Conservation (phyloP, 1,140 invertebrate genomes). For the Odontomachus brunneus region DNA sequence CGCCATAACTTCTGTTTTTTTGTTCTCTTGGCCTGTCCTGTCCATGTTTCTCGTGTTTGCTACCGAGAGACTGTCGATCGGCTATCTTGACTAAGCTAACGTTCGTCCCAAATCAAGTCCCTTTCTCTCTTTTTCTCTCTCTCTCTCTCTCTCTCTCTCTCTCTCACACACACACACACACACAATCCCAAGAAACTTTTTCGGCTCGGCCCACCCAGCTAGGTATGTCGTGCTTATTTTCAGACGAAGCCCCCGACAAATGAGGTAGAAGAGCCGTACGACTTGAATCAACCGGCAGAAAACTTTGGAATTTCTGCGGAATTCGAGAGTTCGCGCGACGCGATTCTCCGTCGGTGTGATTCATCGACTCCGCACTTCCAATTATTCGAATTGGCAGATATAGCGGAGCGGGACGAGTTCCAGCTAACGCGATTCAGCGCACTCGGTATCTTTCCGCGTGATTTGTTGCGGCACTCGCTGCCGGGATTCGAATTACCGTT, state of each 20-base stretch:
- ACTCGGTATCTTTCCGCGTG: constrained; percentile 23
- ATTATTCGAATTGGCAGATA: constrained; percentile 21
- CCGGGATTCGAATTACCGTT: constrained; percentile 5
- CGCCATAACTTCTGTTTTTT: background rate
- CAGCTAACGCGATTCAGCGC: background rate
- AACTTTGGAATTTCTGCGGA: constrained; percentile 22
- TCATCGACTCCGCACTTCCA: background rate
- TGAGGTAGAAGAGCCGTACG: constrained; percentile 47
- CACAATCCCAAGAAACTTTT: background rate
- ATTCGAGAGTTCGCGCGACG: constrained; percentile 3
- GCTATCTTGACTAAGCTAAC: constrained; percentile 31
- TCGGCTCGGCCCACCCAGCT: constrained; percentile 62
- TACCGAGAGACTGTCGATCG: constrained; percentile 14
- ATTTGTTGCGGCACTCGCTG: constrained; percentile 18
- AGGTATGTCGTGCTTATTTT: constrained; percentile 55
- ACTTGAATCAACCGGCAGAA: constrained; percentile 45
- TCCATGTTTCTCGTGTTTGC: constrained; percentile 30
- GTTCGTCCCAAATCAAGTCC: background rate
- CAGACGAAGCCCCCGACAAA: constrained; percentile 56
- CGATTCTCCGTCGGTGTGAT: constrained; percentile 5
- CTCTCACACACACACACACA: too few relatives aligned
- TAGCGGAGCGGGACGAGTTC: background rate
- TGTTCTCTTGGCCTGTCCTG: background rate
- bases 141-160: constrained; percentile 40
- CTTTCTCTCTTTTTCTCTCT: constrained; percentile 35